Evolutionary conservation across 2,113 vertebrate species (phyloP).

Genomic region (Odocoileus hemionus): DNA sequence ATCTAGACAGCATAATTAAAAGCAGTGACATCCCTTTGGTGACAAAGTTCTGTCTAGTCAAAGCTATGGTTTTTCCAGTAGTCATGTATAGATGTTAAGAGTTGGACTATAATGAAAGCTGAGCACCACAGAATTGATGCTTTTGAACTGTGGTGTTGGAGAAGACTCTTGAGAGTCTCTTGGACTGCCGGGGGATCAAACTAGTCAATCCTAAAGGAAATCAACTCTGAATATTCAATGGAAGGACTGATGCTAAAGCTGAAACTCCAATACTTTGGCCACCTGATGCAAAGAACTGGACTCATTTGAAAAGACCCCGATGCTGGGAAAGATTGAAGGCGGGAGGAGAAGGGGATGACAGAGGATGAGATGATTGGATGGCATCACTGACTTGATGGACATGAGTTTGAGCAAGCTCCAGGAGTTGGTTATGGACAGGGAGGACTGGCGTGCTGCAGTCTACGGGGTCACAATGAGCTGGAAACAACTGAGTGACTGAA

Average conservation of each 20-base stretch:
- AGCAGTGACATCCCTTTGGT: background rate
- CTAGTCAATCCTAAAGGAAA: background rate
- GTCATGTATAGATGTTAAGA: background rate
- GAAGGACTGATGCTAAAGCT: background rate
- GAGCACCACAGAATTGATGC: background rate
- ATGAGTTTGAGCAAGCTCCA: background rate
- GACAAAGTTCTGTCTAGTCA: background rate
- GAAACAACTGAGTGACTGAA: background rate
- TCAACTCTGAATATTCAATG: background rate
- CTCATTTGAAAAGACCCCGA: background rate
- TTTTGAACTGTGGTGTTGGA: background rate
- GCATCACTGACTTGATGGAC: background rate
- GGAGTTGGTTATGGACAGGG: background rate
- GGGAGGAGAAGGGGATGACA: background rate
- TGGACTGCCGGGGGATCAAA: background rate
- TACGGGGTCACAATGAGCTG: background rate
- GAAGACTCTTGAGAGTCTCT: background rate
- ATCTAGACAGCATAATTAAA: background rate
- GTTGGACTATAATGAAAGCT: background rate
- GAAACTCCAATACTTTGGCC: background rate
- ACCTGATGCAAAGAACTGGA: background rate
- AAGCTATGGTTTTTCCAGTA: background rate
- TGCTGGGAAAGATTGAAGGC: background rate
- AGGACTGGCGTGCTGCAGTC: background rate
- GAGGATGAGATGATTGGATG: background rate